Evolutionary conservation across 2,113 vertebrate genomes (phyloP).

Genomic region (Tenebrosternarchus preto): DNA sequence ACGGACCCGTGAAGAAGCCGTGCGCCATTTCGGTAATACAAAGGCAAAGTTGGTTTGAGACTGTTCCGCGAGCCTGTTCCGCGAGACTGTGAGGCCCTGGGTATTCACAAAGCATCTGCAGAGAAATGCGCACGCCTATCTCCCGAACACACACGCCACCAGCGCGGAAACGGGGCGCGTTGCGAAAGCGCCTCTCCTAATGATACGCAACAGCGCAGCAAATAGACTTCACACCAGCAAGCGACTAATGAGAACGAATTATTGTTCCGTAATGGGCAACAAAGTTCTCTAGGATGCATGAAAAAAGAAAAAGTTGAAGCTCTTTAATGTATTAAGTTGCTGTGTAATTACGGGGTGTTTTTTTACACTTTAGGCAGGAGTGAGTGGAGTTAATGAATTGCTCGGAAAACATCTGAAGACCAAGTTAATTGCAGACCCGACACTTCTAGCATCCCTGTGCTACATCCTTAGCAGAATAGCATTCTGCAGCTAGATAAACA

Average conservation of each 20-base stretch:
- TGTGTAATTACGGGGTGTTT: slow-evolving; percentile 67
- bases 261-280: slow-evolving; percentile 63
- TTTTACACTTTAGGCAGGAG: slow-evolving; percentile 70
- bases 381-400: slow-evolving; percentile 76
- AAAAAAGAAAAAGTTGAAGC: slow-evolving; percentile 60
- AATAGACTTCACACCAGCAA: slow-evolving; percentile 66
- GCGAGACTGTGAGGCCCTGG: not conserved
- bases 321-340: slow-evolving; percentile 69
- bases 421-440: slow-evolving; percentile 74
- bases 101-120: slow-evolving; percentile 31
- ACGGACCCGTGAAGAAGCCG: not conserved
- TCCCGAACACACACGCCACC: slow-evolving; percentile 38
- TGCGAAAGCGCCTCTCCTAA: slow-evolving; percentile 60
- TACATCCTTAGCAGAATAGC: slow-evolving; percentile 70
- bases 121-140: slow-evolving; percentile 30
- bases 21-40: not conserved
- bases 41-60: not conserved
- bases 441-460: slow-evolving; percentile 70
- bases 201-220: slow-evolving; percentile 58
- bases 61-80: not conserved
- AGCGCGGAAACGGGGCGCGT: slow-evolving; percentile 39
- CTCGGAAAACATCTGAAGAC: slow-evolving; percentile 77
- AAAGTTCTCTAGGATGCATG: slow-evolving; percentile 60
- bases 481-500: slow-evolving; percentile 74
- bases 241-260: slow-evolving; percentile 67